A percentile compares a stretch with the other conserved stretches of the same genome.
phyloP scores from a whole-genome alignment of 2,113 vertebrate species.

The Desmodus rotundus region DNA sequence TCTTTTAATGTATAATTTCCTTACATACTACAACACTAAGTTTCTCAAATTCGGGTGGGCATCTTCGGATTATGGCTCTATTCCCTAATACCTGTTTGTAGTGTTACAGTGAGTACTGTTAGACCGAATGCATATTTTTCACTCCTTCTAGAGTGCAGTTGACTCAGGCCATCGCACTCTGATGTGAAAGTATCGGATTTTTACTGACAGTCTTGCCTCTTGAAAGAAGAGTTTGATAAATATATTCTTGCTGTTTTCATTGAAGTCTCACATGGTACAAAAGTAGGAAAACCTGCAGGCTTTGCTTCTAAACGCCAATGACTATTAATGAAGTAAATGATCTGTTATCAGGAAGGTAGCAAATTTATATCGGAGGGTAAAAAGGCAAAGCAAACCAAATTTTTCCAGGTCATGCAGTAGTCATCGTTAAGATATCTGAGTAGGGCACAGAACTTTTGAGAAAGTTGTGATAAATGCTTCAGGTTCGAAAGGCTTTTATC shows the following conservation, averaged over 20 bases:
- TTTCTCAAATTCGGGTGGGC: not conserved
- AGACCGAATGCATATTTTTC: not conserved
- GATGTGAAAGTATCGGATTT: conserved; percentile 42
- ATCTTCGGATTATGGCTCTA: not conserved
- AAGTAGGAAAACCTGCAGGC: conserved; percentile 69
- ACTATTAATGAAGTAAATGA: conserved; percentile 62
- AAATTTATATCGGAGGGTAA: conserved; percentile 62
- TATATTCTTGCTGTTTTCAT: conserved; percentile 61
- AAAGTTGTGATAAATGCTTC: conserved; percentile 45
- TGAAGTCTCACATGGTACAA: conserved; percentile 60
- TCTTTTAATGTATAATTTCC: not conserved
- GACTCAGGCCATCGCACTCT: not conserved
- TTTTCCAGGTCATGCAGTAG: not conserved
- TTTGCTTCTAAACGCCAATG: conserved; percentile 66
- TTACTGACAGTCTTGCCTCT: conserved; percentile 62
- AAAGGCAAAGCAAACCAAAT: conserved; percentile 58
- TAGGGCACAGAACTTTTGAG: not conserved
- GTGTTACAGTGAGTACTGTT: not conserved
- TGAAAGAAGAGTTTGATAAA: conserved; percentile 68
- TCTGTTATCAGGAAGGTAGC: conserved; percentile 58
- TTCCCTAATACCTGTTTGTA: not conserved
- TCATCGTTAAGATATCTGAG: conserved; percentile 19
- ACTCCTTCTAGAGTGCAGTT: not conserved
- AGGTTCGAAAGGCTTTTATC: not conserved
- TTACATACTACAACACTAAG: not conserved